Percentiles rank a stretch among this genome's conserved stretches.
Evolutionary conservation across 2,888 invertebrate genomes (phyloP).

Genomic region (Latheticus oryzae): DNA sequence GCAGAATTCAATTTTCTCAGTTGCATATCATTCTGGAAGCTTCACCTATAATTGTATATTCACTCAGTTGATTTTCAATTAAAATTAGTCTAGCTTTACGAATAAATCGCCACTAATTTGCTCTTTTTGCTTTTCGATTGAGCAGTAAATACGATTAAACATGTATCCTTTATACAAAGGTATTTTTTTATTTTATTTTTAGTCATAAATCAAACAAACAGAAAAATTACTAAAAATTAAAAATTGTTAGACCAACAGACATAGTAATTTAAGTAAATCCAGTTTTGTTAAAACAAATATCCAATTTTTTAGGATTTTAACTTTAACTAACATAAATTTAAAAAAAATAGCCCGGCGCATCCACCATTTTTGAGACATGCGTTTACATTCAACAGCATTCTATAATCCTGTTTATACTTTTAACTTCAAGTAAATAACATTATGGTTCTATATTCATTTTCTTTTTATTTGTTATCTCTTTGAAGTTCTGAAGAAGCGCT

Average conservation of each 20-base stretch:
- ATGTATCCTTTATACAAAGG: background rate
- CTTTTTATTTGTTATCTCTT: background rate
- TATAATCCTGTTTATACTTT: background rate
- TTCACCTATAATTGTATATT: slow-evolving; percentile 37
- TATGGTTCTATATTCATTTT: background rate
- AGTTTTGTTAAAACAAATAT: no score
- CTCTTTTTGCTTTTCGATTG: slow-evolving; percentile 5
- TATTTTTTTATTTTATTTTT: no score
- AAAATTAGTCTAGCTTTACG: slow-evolving; percentile 36
- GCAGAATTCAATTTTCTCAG: slow-evolving; percentile 32
- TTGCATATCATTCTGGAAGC: slow-evolving; percentile 19
- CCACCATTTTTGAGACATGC: no score
- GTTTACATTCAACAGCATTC: no score
- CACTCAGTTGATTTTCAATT: slow-evolving; percentile 41
- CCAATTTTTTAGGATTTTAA: no score
- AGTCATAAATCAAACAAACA: no score
- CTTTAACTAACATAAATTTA: no score
- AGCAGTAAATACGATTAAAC: slow-evolving; percentile 28
- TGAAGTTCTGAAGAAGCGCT: slow-evolving; percentile 1
- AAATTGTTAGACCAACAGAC: no score
- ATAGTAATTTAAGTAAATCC: no score
- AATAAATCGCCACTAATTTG: slow-evolving; percentile 31
- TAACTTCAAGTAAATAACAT: background rate
- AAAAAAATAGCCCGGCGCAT: no score
- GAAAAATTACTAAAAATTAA: no score